These are phyloP conservation scores for Burhinus oedicnemus DNA, from an alignment of 2,113 vertebrate species.

Conservation along the genomic window DNA sequence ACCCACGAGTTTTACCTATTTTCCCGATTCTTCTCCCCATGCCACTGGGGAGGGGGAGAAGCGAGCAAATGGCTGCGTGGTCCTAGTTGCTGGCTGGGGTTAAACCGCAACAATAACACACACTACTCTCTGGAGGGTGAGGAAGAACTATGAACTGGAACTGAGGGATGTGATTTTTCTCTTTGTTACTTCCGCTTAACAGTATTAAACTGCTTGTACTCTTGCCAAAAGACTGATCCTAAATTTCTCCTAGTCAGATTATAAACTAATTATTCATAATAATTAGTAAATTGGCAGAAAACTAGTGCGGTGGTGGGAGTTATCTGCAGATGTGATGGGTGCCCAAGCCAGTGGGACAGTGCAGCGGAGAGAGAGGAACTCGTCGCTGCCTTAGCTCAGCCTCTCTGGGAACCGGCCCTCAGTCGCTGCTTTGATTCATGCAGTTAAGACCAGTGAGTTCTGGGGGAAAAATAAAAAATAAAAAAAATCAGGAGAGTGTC, in stretches of 20 bases:
- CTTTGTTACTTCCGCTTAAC: neutral
- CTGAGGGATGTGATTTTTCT: neutral
- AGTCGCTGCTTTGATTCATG: neutral
- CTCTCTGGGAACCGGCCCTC: neutral
- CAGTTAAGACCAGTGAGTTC: neutral
- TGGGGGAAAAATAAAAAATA: neutral
- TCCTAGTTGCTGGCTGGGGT: neutral
- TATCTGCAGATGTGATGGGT: neutral
- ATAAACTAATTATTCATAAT: neutral
- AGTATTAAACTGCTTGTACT: neutral
- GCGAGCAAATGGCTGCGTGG: neutral
- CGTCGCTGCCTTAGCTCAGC: fast-evolving
- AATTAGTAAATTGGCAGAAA: neutral
- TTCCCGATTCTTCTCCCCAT: neutral
- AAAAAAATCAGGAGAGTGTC: neutral
- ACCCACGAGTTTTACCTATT: neutral
- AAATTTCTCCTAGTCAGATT: neutral
- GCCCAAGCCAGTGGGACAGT: neutral
- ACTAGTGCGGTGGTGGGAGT: fast-evolving
- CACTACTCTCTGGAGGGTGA: neutral
- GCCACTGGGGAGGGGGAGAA: neutral
- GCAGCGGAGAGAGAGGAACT: neutral
- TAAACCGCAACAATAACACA: neutral
- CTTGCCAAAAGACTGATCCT: neutral
- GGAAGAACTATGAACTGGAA: neutral